Percentiles rank a stretch among this genome's conserved stretches.
These are phyloP conservation scores for Catocala sponsa DNA, from an alignment of 2,888 invertebrate species.

Conservation along the genomic window DNA sequence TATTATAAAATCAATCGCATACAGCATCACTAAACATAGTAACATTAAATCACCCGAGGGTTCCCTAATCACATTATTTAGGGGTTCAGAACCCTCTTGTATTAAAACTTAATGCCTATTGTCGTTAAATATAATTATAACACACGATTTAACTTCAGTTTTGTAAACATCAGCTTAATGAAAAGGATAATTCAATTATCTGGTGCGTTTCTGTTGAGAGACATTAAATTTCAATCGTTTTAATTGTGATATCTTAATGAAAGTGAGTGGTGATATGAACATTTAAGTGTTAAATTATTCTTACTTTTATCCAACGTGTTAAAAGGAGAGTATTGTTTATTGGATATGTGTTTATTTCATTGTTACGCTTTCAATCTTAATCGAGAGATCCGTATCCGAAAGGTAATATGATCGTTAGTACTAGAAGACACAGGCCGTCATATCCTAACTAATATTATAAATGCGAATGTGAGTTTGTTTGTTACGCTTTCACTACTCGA, in stretches of 20 bases:
- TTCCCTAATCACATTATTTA: constrained; percentile 68
- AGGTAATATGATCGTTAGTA: no score
- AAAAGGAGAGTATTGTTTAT: no score
- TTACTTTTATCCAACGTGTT: no score
- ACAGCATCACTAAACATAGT: constrained; percentile 65
- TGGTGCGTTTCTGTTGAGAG: constrained; percentile 19
- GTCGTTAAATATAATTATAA: constrained; percentile 71
- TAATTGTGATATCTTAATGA: constrained; percentile 10
- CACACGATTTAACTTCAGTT: constrained; percentile 73
- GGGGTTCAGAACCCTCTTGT: constrained; percentile 53
- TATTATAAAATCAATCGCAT: constrained; percentile 54
- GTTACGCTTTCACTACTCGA: no score
- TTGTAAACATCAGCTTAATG: constrained; percentile 69
- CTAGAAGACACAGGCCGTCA: no score
- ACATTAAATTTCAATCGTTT: constrained; percentile 12
- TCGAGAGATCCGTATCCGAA: no score
- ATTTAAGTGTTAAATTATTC: constrained; percentile 1
- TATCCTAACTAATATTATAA: no score
- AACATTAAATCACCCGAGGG: constrained; percentile 68
- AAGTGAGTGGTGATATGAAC: constrained; percentile 4
- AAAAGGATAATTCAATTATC: constrained; percentile 53
- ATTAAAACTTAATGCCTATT: constrained; percentile 41
- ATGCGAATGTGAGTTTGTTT: no score
- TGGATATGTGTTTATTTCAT: no score
- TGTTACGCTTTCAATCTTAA: no score